Evolutionary conservation across 2,113 vertebrate genomes (phyloP).

Genomic region (Hyaena hyaena): DNA sequence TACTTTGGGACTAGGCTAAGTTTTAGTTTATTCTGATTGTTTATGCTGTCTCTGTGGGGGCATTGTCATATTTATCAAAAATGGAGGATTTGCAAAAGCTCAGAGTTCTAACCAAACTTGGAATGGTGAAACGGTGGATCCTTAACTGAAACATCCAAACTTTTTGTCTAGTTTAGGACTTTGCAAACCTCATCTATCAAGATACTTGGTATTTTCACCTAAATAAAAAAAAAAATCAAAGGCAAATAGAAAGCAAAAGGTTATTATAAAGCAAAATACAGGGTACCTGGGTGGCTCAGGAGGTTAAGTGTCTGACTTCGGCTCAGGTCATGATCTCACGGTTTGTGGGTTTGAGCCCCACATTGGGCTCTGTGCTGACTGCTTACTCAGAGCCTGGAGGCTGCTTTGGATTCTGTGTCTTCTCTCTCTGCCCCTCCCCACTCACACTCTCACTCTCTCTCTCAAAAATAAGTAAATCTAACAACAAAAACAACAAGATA

Average conservation of each 20-base stretch:
- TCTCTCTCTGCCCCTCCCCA: too few species aligned
- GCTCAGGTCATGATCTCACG: too few species aligned
- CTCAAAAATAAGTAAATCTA: too few species aligned
- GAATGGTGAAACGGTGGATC: background rate
- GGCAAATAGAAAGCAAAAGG: slow-evolving; percentile 32
- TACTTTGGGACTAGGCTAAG: slow-evolving; percentile 6
- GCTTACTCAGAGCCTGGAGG: too few species aligned
- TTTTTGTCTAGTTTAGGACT: background rate
- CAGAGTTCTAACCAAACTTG: slow-evolving; percentile 49
- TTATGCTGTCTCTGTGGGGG: background rate
- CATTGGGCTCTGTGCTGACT: too few species aligned
- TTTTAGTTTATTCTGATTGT: slow-evolving; percentile 4
- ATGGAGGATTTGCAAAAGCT: background rate
- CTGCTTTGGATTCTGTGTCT: too few species aligned
- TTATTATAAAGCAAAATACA: slow-evolving; percentile 34
- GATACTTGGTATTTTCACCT: background rate
- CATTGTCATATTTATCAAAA: slow-evolving; percentile 46
- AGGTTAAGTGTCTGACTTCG: too few species aligned
- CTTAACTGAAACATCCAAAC: background rate
- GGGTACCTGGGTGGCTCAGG: too few species aligned
- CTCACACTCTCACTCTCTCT: too few species aligned
- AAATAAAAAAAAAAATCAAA: background rate
- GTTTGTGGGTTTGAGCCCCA: too few species aligned
- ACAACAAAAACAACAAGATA: slow-evolving; percentile 3
- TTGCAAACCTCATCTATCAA: slow-evolving; percentile 2